Evolutionary conservation across 2,113 vertebrate species (phyloP).

Genomic region (Paralichthys olivaceus): DNA sequence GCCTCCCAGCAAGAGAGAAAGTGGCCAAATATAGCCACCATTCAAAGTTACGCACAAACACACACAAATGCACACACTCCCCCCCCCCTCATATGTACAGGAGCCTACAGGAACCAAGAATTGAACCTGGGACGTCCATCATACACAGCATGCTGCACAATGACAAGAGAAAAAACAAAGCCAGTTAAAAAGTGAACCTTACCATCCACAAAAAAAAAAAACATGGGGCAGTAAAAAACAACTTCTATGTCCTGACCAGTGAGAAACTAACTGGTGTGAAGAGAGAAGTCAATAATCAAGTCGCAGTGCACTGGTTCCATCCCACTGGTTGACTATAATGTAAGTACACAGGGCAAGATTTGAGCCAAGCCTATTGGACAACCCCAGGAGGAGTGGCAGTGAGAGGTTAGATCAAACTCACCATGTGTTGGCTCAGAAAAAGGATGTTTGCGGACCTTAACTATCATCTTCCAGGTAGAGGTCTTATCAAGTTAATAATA

Average conservation of each 20-base stretch:
- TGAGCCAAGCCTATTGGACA: slow-evolving; percentile 51
- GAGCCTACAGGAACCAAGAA: slow-evolving; percentile 22
- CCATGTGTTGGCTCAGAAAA: slow-evolving; percentile 18
- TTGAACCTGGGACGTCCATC: slow-evolving; percentile 18
- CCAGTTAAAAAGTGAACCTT: slow-evolving; percentile 48
- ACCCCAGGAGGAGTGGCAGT: slow-evolving; percentile 54
- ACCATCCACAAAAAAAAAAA: slow-evolving; percentile 22
- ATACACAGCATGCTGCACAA: slow-evolving; percentile 33
- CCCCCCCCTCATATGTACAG: not conserved
- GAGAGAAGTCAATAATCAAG: slow-evolving; percentile 25
- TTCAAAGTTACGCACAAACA: slow-evolving; percentile 32
- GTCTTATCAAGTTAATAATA: not conserved
- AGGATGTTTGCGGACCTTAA: not conserved
- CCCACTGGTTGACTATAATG: slow-evolving; percentile 35
- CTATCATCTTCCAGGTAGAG: not conserved
- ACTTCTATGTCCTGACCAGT: slow-evolving; percentile 1
- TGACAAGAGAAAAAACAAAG: slow-evolving; percentile 27
- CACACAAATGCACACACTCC: not conserved
- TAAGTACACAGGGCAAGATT: slow-evolving; percentile 41
- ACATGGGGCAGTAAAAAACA: not conserved
- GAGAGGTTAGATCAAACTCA: slow-evolving; percentile 17
- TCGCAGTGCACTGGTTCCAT: slow-evolving; percentile 35
- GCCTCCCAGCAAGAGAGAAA: not conserved
- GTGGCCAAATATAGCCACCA: slow-evolving; percentile 46
- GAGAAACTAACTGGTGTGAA: slow-evolving; percentile 30